A percentile compares a stretch with the other conserved stretches of the same genome.
These are phyloP conservation scores for Itoplectis maculator DNA, from an alignment of 2,888 invertebrate genomes.

Conservation along the genomic window DNA sequence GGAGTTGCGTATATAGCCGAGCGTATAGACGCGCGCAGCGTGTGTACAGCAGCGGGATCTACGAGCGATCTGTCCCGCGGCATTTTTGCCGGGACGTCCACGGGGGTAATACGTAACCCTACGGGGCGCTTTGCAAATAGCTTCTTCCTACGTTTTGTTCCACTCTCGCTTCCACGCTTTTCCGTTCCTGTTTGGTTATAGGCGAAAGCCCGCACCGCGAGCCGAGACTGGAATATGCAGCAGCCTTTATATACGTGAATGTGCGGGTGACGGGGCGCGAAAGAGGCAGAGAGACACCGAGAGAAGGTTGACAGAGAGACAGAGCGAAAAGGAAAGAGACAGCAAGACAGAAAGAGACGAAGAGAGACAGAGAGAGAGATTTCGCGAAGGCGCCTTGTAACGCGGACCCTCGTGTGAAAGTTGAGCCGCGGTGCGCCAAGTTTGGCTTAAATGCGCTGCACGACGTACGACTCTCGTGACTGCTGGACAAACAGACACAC, in stretches of 20 bases:
- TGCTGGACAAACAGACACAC: constrained; percentile 40
- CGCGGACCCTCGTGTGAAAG: constrained; percentile 69
- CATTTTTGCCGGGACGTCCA: constrained; percentile 42
- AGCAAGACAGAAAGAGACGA: constrained; percentile 20
- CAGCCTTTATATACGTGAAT: constrained; percentile 7
- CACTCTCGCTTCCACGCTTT: background rate
- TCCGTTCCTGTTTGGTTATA: constrained; percentile 17
- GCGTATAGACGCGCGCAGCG: background rate
- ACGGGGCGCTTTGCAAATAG: constrained; percentile 56
- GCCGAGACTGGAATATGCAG: background rate
- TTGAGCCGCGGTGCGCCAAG: constrained; percentile 67
- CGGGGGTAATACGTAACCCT: constrained; percentile 57
- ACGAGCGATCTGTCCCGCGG: constrained; percentile 47
- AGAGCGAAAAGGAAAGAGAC: constrained; percentile 29
- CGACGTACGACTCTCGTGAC: constrained; percentile 59
- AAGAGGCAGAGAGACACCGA: constrained; percentile 12
- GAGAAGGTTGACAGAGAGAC: no score
- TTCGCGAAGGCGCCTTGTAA: constrained; percentile 54
- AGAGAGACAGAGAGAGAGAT: constrained; percentile 35
- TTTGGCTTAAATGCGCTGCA: constrained; percentile 67
- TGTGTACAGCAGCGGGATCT: constrained; percentile 39
- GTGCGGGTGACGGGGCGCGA: background rate
- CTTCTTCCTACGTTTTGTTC: constrained; percentile 41
- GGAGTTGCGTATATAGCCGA: background rate
- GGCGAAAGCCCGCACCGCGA: background rate